Percentiles rank a stretch among this genome's conserved stretches.
phyloP scores from a whole-genome alignment of 2,888 invertebrate genomes.

The Drosophila prolongata region DNA sequence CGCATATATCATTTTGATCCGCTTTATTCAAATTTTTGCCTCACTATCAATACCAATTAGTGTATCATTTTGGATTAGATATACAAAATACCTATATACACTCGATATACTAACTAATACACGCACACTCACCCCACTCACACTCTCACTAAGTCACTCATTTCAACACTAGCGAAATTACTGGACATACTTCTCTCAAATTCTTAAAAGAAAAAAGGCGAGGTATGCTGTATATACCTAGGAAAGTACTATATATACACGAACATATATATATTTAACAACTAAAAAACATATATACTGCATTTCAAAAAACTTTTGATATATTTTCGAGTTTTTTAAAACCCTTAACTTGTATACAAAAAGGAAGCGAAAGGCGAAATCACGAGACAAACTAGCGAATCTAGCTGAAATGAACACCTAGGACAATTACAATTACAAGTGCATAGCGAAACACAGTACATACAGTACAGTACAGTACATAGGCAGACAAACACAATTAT shows the following conservation, averaged over 20 bases:
- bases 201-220: constrained; percentile 48
- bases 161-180: constrained; percentile 42
- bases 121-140: constrained; percentile 37
- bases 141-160: constrained; percentile 20
- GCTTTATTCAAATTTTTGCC: constrained; percentile 49
- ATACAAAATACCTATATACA: constrained; percentile 41
- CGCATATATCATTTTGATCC: constrained; percentile 53
- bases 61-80: constrained; percentile 44
- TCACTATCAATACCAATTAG: constrained; percentile 41
- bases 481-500: constrained; percentile 42
- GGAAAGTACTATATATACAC: constrained; percentile 47
- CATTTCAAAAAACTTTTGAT: constrained; percentile 72
- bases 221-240: constrained; percentile 55
- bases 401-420: constrained; percentile 68
- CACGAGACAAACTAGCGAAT: constrained; percentile 62
- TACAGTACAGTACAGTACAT: constrained; percentile 35
- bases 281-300: constrained; percentile 60
- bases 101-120: constrained; percentile 36
- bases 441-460: constrained; percentile 57
- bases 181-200: constrained; percentile 41
- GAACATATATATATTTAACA: constrained; percentile 52
- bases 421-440: constrained; percentile 67
- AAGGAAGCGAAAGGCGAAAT: constrained; percentile 25
- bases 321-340: constrained; percentile 74
- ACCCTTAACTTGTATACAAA: constrained; percentile 70